Evolutionary conservation across 2,888 invertebrate species (phyloP).

Genomic region (Acanthococcus lagerstroemiae): DNA sequence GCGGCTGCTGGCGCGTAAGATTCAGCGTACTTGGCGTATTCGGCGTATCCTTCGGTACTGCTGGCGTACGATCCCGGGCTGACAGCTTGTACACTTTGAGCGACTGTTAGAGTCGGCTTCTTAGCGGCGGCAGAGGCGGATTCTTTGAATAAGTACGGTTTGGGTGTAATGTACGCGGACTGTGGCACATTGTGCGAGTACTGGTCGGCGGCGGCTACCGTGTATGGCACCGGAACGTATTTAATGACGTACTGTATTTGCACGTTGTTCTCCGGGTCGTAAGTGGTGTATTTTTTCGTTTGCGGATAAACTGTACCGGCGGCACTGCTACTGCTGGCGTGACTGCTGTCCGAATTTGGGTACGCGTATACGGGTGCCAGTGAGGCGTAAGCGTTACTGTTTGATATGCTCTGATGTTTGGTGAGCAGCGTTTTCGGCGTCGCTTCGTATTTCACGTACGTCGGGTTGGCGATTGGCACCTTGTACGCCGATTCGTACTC

Average conservation of each 20-base stretch:
- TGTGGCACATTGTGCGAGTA: not conserved
- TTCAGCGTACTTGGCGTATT: constrained; percentile 16
- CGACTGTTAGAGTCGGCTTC: not conserved
- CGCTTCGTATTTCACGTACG: constrained; percentile 14
- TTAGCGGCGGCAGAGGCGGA: too few species aligned
- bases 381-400: constrained; percentile 21
- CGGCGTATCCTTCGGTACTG: constrained; percentile 5
- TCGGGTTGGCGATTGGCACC: not conserved
- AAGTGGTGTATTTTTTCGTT: constrained; percentile 6
- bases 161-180: constrained; percentile 3
- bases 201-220: not conserved
- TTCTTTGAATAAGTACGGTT: not conserved
- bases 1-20: not conserved
- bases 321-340: not conserved
- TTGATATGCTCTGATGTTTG: constrained; percentile 13
- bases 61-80: constrained; percentile 4
- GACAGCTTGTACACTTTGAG: not conserved
- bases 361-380: constrained; percentile 15
- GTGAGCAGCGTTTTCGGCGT: not conserved
- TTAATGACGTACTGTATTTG: constrained; percentile 17
- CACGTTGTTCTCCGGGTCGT: constrained; percentile 1
- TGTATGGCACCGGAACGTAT: constrained; percentile 17
- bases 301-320: not conserved
- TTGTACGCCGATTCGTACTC: constrained; percentile 20
- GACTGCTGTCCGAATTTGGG: not conserved